These are phyloP conservation scores for Phenganax stokvisi DNA, from an alignment of 92 coral and sea anemone genomes.

Conservation along the genomic window DNA sequence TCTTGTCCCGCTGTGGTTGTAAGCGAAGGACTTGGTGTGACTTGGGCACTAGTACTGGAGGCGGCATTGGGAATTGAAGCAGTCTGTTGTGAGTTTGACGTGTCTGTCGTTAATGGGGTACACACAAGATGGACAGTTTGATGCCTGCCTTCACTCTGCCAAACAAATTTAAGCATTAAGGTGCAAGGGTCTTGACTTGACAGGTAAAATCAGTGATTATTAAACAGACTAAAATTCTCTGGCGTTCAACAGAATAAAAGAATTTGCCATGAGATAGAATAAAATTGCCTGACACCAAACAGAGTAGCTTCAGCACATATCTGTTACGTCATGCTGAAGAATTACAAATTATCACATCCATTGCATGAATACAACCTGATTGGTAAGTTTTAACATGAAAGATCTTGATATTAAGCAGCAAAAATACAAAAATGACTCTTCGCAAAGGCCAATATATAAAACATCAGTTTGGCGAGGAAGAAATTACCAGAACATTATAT, in stretches of 20 bases:
- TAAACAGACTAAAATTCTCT: no score
- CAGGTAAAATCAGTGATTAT: not conserved
- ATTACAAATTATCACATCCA: not conserved
- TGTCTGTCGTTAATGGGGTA: slow-evolving; percentile 6
- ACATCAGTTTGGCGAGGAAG: not conserved
- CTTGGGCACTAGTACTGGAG: slow-evolving; percentile 11
- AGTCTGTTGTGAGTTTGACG: not conserved
- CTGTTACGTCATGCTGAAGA: slow-evolving; percentile 1
- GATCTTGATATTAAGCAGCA: no score
- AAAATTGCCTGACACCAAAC: no score
- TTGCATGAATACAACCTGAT: not conserved
- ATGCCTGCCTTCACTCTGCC: slow-evolving; percentile 55
- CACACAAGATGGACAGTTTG: slow-evolving; percentile 86
- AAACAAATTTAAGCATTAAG: not conserved
- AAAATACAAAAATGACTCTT: no score
- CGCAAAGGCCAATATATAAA: no score
- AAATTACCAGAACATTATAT: not conserved
- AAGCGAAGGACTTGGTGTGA: slow-evolving; percentile 17
- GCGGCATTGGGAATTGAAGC: not conserved
- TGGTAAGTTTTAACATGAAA: not conserved
- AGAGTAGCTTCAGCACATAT: not conserved
- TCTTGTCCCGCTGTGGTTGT: not conserved
- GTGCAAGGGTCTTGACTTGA: not conserved
- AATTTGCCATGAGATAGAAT: not conserved
- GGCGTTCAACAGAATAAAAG: not conserved